phyloP scores from a whole-genome alignment of 1,140 invertebrate species.

The Uloborus diversus region DNA sequence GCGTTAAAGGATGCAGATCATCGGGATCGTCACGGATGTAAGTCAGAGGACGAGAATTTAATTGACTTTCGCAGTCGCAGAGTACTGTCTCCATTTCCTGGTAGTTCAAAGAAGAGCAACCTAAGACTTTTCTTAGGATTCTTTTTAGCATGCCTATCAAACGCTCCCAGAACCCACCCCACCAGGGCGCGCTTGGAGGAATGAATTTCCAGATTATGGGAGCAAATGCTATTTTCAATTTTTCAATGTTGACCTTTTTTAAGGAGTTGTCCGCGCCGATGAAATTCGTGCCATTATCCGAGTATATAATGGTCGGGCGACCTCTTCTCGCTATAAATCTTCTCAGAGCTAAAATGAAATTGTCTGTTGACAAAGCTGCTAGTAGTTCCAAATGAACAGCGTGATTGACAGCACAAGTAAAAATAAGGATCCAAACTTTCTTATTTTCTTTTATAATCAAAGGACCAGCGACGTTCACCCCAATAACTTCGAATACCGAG shows the following conservation, averaged over 20 bases:
- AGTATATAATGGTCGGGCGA: background rate
- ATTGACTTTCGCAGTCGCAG: background rate
- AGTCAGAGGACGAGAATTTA: constrained; percentile 29
- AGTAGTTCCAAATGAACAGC: constrained; percentile 19
- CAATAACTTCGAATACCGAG: too few species aligned
- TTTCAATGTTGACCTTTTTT: background rate
- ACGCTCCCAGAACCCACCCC: constrained; percentile 19
- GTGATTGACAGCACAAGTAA: background rate
- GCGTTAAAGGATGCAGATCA: constrained; percentile 53
- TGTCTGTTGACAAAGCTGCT: background rate
- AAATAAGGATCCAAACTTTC: constrained; percentile 4
- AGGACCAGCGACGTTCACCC: constrained; percentile 64
- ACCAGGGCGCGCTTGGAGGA: background rate
- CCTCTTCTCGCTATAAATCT: constrained; percentile 15
- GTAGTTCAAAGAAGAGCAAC: background rate
- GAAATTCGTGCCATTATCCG: constrained; percentile 11
- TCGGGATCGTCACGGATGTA: constrained; percentile 24
- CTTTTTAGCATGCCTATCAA: constrained; percentile 3
- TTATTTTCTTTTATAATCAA: constrained; percentile 60
- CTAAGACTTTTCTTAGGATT: background rate
- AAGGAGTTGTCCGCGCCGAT: background rate
- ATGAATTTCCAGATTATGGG: constrained; percentile 22
- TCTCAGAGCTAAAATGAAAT: background rate
- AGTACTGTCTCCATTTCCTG: constrained; percentile 6
- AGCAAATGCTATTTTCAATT: background rate